Percentiles rank a stretch among this genome's conserved stretches.
phyloP scores from a whole-genome alignment of 2,888 invertebrate genomes.

The Galeopsomyia nigrocyanea region DNA sequence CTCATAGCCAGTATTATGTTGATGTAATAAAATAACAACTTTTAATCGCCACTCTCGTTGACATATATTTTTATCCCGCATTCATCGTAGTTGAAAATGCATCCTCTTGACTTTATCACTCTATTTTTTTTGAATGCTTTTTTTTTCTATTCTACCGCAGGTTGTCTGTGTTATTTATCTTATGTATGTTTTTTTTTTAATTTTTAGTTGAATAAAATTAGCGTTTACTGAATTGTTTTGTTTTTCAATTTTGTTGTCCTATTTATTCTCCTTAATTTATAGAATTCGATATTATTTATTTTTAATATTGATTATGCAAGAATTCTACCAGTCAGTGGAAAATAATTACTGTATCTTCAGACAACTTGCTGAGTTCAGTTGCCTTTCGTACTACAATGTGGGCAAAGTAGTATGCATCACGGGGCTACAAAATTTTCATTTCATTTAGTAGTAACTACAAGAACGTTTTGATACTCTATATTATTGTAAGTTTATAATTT shows the following conservation, averaged over 20 bases:
- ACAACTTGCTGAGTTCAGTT: too few relatives aligned
- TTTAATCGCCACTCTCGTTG: conserved; percentile 37
- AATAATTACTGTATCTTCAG: too few relatives aligned
- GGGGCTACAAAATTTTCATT: too few relatives aligned
- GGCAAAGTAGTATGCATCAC: too few relatives aligned
- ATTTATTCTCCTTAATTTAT: background rate
- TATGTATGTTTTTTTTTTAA: conserved; percentile 18
- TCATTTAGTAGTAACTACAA: too few relatives aligned
- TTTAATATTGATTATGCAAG: background rate
- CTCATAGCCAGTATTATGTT: conserved; percentile 60
- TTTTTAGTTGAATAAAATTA: conserved; percentile 32
- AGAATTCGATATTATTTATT: background rate
- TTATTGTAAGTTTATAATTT: too few relatives aligned
- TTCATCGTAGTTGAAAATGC: background rate
- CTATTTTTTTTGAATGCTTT: background rate
- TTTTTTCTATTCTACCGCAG: conserved; percentile 2
- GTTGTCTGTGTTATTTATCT: conserved; percentile 1
- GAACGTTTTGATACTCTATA: too few relatives aligned
- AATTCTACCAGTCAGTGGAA: too few relatives aligned
- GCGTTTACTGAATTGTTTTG: background rate
- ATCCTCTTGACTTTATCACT: too few relatives aligned
- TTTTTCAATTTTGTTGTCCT: background rate
- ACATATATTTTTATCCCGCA: conserved; percentile 7
- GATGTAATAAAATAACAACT: conserved; percentile 61
- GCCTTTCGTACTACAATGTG: too few relatives aligned